A percentile compares a stretch with the other conserved stretches of the same genome.
Conservation (phyloP, 2,797 vertebrate genomes). For the Champsocephalus esox region DNA sequence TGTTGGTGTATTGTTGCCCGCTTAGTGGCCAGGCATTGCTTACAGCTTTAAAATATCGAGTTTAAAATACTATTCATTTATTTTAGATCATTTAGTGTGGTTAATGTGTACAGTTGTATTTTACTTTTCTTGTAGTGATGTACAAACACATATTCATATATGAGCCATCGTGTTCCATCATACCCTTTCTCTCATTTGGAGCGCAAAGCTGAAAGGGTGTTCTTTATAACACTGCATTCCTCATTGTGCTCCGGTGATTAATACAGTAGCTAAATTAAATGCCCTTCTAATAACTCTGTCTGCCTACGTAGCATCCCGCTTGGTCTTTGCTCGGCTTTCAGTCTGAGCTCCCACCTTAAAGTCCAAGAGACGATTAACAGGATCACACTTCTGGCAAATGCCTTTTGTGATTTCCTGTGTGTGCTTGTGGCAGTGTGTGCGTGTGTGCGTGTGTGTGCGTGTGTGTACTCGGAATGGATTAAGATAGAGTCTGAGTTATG, state of each 20-base stretch:
- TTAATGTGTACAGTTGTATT: too few relatives aligned
- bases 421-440: background rate
- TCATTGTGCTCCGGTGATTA: constrained; percentile 28
- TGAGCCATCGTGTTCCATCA: background rate
- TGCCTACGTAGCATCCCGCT: constrained; percentile 35
- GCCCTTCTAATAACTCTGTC: constrained; percentile 33
- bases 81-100: background rate
- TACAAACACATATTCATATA: background rate
- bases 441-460: constrained; percentile 4
- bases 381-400: constrained; percentile 39
- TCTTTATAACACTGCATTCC: constrained; percentile 8
- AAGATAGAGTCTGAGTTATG: constrained; percentile 74
- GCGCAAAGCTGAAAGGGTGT: background rate
- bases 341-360: constrained; percentile 40
- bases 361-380: constrained; percentile 40
- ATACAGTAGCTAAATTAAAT: constrained; percentile 26
- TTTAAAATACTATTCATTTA: background rate
- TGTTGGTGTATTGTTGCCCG: background rate
- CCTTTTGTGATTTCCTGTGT: constrained; percentile 45
- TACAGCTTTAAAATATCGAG: background rate
- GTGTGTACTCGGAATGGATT: constrained; percentile 67
- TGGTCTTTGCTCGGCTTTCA: constrained; percentile 21
- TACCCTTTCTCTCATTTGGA: background rate
- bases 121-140: background rate
- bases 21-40: background rate